Conservation (phyloP, 2,888 invertebrate genomes). For the Thalpophila matura region DNA sequence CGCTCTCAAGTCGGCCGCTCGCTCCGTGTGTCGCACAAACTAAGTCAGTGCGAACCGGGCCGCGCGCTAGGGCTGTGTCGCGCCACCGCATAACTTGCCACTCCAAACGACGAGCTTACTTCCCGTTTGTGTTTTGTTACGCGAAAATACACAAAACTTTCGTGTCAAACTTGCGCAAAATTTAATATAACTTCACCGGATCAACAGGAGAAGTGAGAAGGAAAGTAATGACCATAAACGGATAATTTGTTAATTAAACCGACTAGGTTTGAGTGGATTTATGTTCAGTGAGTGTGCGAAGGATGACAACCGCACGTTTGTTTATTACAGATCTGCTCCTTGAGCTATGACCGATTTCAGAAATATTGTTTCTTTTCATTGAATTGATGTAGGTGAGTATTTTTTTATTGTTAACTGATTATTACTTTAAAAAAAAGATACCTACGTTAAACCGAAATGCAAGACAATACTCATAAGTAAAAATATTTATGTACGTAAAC, state of each 20-base stretch:
- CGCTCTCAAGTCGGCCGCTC: conserved; percentile 76
- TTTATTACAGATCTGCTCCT: conserved; percentile 61
- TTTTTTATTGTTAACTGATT: too few relatives aligned
- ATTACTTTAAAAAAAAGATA: background rate
- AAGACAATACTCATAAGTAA: background rate
- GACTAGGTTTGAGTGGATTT: conserved; percentile 74
- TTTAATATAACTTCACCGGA: conserved; percentile 73
- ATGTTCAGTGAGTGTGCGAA: conserved; percentile 80
- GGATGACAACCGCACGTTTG: conserved; percentile 66
- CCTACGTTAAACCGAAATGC: background rate
- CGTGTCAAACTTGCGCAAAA: conserved; percentile 74
- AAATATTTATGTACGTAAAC: background rate
- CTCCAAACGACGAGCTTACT: conserved; percentile 72
- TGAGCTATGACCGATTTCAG: conserved; percentile 43
- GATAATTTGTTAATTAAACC: conserved; percentile 73
- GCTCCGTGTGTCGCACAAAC: conserved; percentile 70
- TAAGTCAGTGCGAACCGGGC: conserved; percentile 77
- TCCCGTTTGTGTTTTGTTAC: conserved; percentile 66
- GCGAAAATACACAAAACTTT: conserved; percentile 71
- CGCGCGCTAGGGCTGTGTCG: conserved; percentile 77
- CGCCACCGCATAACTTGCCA: conserved; percentile 75
- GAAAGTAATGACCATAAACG: conserved; percentile 69
- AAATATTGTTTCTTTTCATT: conserved; percentile 20
- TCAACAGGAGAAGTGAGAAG: conserved; percentile 71
- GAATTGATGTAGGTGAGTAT: conserved; percentile 54